Base-by-base conservation (phyloP, 2,797 vertebrate species). In the Gobionotothen gibberifrons region DNA sequence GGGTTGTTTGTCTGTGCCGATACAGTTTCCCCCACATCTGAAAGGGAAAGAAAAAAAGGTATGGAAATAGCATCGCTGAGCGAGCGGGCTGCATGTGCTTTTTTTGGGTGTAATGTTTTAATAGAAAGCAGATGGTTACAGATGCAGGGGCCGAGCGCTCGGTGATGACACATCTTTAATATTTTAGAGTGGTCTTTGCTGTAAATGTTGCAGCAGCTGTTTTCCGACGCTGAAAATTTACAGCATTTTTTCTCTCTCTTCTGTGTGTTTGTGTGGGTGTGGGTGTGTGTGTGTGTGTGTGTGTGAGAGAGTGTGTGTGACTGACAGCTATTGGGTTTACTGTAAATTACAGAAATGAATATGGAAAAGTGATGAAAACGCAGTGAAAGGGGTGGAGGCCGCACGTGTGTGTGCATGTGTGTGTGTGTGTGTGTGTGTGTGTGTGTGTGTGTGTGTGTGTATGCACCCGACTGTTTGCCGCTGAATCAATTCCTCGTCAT, bases 161-260 rank as follows among this genome's bases (percentile, higher is more conserved):
- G 89, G 85, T 87, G 90, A 91, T 93, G 92, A 94, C 93, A 93
- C 87, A 86, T 93, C 92, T 95, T 95, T 95, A 95, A 95, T 95
- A 95, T 95, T 95, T 94, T 93, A 95, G 93, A 95, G 94, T 95
- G 95, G 93, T 93, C 92, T 92, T 91, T 90, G 92, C 92, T 91
- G 93, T 94, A 94, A 95, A 95, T 81, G 90, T 93, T 93, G 90
- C 91, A 90, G 93, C 94, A 94, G 94, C 94, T 94, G 94, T 94
- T 94, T 93, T 88, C 91, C 87, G 86, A 88, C 53, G 88, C 87
- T 84, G 91, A 94, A 93, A 94, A 95, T 94, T 92, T 93, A 78
- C 88, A 82, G 71, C 43, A 9, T 82, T 87, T 84, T 77, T 69
- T 17, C 32, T 53, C 32, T 36, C 32, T 36, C 87, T 80, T 77